A percentile compares a stretch with the other conserved stretches of the same genome.
Evolutionary conservation across 1,140 invertebrate species (phyloP).

Genomic region (Bombus huntii): DNA sequence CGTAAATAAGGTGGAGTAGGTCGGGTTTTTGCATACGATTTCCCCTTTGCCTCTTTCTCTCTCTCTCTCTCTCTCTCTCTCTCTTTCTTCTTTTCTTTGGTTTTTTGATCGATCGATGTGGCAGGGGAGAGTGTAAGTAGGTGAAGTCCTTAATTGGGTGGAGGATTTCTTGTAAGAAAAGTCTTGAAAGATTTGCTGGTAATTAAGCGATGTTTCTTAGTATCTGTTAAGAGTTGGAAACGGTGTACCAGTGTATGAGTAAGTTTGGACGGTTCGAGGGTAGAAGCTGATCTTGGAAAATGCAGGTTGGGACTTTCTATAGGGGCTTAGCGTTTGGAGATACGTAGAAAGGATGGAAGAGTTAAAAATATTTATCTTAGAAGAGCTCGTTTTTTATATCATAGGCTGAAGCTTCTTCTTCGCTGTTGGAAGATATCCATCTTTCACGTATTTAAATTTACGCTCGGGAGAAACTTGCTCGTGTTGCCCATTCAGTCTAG

Average conservation of each 20-base stretch:
- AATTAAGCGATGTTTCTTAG: neutral
- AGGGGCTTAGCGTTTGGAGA: neutral
- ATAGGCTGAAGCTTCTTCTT: neutral
- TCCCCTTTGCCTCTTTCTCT: neutral
- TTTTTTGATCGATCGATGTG: neutral
- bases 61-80: neutral
- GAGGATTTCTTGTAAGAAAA: neutral
- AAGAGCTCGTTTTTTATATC: neutral
- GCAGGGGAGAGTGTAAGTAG: neutral
- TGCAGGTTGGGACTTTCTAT: neutral
- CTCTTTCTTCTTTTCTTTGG: neutral
- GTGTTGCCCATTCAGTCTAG: neutral
- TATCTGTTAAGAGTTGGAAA: neutral
- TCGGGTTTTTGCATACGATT: neutral
- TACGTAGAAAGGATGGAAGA: neutral
- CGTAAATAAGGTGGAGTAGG: constrained; percentile 24
- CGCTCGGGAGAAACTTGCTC: no score
- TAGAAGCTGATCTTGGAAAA: neutral
- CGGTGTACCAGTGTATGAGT: neutral
- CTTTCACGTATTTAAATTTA: neutral
- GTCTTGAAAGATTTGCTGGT: neutral
- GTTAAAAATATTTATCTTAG: neutral
- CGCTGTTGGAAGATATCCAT: neutral
- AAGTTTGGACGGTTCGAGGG: neutral
- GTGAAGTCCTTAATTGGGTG: constrained; percentile 11